Evolutionary conservation across 2,888 invertebrate genomes (phyloP).

Genomic region (Anaspis maculata): DNA sequence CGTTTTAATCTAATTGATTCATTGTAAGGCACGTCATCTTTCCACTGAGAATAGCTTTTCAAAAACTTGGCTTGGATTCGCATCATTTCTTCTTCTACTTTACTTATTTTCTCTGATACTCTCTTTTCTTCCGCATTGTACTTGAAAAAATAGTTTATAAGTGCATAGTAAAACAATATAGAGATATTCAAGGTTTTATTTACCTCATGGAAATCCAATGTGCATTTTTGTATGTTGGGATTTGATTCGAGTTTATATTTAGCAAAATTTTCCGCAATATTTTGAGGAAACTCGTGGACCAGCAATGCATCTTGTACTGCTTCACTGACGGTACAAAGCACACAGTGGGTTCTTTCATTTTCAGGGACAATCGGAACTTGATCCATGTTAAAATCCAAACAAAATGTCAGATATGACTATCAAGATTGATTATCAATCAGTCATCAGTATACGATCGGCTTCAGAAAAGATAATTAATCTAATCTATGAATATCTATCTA

Average conservation of each 20-base stretch:
- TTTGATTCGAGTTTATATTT: constrained; percentile 24
- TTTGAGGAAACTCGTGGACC: constrained; percentile 21
- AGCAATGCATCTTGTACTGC: constrained; percentile 32
- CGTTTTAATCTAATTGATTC: constrained; percentile 25
- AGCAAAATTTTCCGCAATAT: constrained; percentile 27
- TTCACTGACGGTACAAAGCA: constrained; percentile 26
- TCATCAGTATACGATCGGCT: no score
- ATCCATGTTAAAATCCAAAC: constrained; percentile 23
- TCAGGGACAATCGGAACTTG: constrained; percentile 28
- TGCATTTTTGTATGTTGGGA: no score
- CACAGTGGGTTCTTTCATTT: constrained; percentile 26
- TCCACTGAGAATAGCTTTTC: constrained; percentile 19
- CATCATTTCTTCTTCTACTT: constrained; percentile 22
- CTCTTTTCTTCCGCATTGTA: no score
- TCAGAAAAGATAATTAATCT: no score
- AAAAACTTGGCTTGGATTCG: constrained; percentile 26
- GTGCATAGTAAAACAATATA: no score
- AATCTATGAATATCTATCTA: no score
- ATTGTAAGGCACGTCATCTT: no score
- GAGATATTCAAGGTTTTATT: no score
- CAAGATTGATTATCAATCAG: no score
- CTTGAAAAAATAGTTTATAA: no score
- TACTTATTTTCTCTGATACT: background rate
- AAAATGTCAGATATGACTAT: constrained; percentile 3
- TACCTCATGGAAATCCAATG: no score